phyloP scores from a whole-genome alignment of 2,888 invertebrate species.

The Graphium colonna region DNA sequence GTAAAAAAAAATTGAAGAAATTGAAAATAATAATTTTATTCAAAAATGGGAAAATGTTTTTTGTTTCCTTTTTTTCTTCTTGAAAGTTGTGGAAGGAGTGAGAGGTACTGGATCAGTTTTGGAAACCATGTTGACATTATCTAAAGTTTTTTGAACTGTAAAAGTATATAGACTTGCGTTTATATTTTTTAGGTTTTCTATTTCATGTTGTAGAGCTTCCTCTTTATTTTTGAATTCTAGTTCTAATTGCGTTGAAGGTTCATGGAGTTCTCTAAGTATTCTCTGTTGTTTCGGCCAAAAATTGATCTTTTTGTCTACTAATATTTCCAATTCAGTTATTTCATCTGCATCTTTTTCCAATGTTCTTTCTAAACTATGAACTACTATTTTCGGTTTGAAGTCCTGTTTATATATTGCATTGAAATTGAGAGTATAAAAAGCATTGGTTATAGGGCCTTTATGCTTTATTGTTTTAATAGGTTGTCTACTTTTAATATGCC shows the following conservation, averaged over 20 bases:
- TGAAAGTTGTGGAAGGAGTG: background rate
- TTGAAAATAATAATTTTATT: conserved; percentile 16
- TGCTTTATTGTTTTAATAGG: conserved; percentile 84
- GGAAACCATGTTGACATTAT: conserved; percentile 32
- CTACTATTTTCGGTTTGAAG: conserved; percentile 76
- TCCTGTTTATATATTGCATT: conserved; percentile 80
- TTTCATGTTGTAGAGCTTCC: conserved; percentile 63
- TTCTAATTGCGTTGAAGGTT: conserved; percentile 41
- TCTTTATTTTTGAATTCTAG: conserved; percentile 49
- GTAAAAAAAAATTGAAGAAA: background rate
- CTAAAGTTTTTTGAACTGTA: conserved; percentile 68
- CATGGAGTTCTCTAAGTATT: conserved; percentile 32
- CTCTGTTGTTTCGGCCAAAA: conserved; percentile 55
- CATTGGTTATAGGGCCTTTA: conserved; percentile 87
- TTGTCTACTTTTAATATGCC: conserved; percentile 90
- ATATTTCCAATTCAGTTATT: conserved; percentile 63
- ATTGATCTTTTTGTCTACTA: conserved; percentile 54
- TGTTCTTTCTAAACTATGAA: conserved; percentile 83
- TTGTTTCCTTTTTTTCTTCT: conserved; percentile 26
- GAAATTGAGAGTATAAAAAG: conserved; percentile 81
- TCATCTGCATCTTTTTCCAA: conserved; percentile 76
- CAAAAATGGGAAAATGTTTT: conserved; percentile 17
- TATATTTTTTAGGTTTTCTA: conserved; percentile 74
- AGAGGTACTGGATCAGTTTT: conserved; percentile 1
- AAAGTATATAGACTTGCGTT: conserved; percentile 81